Percentiles rank a stretch among this genome's conserved stretches.
Conservation (phyloP, 2,888 invertebrate genomes). For the Agriotes lineatus region DNA sequence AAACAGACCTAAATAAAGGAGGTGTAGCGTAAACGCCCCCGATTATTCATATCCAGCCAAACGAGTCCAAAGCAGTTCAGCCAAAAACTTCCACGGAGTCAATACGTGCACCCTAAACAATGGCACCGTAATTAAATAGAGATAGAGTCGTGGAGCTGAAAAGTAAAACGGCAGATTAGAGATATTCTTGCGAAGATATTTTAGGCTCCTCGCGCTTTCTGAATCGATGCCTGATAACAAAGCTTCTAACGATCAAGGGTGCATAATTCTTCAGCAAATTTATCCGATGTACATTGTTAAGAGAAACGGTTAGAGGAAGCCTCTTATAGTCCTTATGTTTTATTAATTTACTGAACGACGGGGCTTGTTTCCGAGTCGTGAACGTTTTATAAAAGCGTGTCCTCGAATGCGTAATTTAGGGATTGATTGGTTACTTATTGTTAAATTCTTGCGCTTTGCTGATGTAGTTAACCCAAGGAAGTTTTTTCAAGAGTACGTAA, state of each 20-base stretch:
- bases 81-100: background rate
- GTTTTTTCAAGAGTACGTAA: too few relatives aligned
- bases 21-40: too few relatives aligned
- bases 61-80: background rate
- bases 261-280: background rate
- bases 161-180: slow-evolving; percentile 12
- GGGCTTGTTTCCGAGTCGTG: too few relatives aligned
- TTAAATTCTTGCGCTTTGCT: too few relatives aligned
- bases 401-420: too few relatives aligned
- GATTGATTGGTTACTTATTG: too few relatives aligned
- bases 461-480: too few relatives aligned
- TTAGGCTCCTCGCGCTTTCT: slow-evolving; percentile 2
- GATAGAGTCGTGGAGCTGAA: slow-evolving; percentile 1
- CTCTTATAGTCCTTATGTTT: background rate
- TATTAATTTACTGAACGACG: background rate
- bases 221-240: slow-evolving; percentile 17
- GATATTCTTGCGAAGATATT: slow-evolving; percentile 3
- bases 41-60: slow-evolving; percentile 4
- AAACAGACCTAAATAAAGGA: too few relatives aligned
- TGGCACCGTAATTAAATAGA: slow-evolving; percentile 1
- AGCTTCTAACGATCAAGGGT: slow-evolving; percentile 5
- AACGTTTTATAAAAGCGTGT: too few relatives aligned
- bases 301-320: background rate
- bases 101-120: background rate
- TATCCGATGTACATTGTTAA: slow-evolving; percentile 1